phyloP scores from a whole-genome alignment of 2,888 invertebrate genomes.

The Troilus luridus region DNA sequence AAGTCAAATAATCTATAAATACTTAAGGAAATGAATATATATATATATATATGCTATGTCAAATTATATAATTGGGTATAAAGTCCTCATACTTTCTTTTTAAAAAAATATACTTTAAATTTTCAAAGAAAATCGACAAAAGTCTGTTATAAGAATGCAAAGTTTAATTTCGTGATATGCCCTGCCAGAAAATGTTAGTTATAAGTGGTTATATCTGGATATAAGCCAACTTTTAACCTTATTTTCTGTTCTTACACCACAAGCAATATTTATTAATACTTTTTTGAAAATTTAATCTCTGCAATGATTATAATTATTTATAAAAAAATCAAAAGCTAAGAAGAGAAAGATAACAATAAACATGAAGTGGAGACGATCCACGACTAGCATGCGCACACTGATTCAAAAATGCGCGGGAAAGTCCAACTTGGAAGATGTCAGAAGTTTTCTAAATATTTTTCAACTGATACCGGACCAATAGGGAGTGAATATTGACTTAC shows the following conservation, averaged over 20 bases:
- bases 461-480: not conserved
- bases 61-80: too few species aligned
- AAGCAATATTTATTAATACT: not conserved
- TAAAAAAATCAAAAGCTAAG: too few species aligned
- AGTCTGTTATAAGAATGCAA: too few species aligned
- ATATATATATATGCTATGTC: too few species aligned
- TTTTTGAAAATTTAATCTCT: not conserved
- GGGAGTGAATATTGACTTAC: not conserved
- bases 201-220: not conserved
- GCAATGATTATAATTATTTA: too few species aligned
- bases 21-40: too few species aligned
- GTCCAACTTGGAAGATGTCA: not conserved
- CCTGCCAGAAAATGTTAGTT: not conserved
- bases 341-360: not conserved
- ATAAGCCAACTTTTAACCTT: not conserved
- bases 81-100: too few species aligned
- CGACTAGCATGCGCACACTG: not conserved
- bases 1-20: too few species aligned
- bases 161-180: too few species aligned
- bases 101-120: too few species aligned
- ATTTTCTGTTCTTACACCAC: too few species aligned
- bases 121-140: too few species aligned
- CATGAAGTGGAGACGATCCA: not conserved
- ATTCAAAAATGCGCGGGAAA: not conserved
- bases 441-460: not conserved